Base-by-base conservation (phyloP, 2,113 vertebrate species). In the Eulacestoma nigropectus region DNA sequence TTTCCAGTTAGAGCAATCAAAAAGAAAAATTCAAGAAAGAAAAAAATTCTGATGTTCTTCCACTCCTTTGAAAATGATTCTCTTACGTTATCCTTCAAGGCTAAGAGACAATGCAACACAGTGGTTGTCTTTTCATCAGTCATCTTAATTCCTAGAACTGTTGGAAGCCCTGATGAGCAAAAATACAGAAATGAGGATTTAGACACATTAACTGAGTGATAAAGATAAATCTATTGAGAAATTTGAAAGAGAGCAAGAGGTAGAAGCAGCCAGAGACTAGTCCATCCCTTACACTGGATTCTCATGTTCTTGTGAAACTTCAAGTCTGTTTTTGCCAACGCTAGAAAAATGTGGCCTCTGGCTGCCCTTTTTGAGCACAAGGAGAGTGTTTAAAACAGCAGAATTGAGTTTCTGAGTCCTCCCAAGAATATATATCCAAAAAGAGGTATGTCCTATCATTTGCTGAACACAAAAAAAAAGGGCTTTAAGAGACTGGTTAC, bases 291-390 rank as follows among this genome's bases (percentile, higher is more conserved):
- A 25, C 13, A 32, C 4, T 53, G 55, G 65, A 21, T 89, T 89
- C 41, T 68, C 16, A 68, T n/a, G 60, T 84, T 89, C 60, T 56
- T 92, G 77, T 89, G 69, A 84, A 86, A 89, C 29, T 72, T 60
- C 20, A 68, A 47, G n/a, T 56, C 10, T 52, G 60, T 20, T 88
- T 91, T 82, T 93, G 64, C 81, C 65, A 84, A 35, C 50, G 13
- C 7, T 46, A 87, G 57, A 95, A 94, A 92, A 87, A 82, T 76
- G 64, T 73, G 89, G 87, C 93, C 95, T 89, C 84, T 96, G 93
- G 84, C 81, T 95, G 94, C 87, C 67, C 87, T 94, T 79, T 68
- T 65, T 57, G 53, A 95, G 78, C 81, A 94, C 91, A 69, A 76
- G 70, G 62, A 95, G 84, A 23, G 26, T 63, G 73, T 91, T 95